A percentile compares a stretch with the other conserved stretches of the same genome.
These are phyloP conservation scores for Zaprionus lineosus DNA, from an alignment of 2,888 invertebrate species.

Conservation along the genomic window DNA sequence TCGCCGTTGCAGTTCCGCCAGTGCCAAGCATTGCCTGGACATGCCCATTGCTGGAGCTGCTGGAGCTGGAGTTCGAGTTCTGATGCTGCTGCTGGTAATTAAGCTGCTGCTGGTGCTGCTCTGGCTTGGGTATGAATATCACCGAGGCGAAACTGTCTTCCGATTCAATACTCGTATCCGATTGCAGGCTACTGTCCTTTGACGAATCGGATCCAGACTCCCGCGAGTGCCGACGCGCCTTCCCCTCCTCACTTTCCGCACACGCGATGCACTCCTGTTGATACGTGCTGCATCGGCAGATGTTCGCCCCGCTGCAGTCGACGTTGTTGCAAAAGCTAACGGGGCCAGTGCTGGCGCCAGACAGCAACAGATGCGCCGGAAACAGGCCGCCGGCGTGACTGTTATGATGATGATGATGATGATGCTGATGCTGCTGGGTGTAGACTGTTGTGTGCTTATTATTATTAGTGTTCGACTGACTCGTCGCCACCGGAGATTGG, in stretches of 20 bases:
- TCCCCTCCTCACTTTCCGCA: conserved; percentile 79
- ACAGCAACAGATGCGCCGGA: conserved; percentile 54
- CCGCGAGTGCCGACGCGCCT: conserved; percentile 89
- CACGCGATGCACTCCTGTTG: conserved; percentile 67
- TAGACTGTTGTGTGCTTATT: conserved; percentile 49
- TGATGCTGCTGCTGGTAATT: conserved; percentile 80
- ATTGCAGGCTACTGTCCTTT: conserved; percentile 94
- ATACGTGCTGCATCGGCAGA: conserved; percentile 77
- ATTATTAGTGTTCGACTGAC: conserved; percentile 26
- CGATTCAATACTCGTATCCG: conserved; percentile 96
- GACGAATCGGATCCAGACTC: conserved; percentile 95
- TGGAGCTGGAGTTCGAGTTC: conserved; percentile 80
- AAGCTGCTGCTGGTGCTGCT: conserved; percentile 83
- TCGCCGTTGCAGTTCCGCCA: conserved; percentile 39
- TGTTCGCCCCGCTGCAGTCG: conserved; percentile 78
- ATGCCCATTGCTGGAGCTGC: conserved; percentile 79
- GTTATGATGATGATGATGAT: conserved; percentile 59
- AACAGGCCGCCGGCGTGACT: conserved; percentile 23
- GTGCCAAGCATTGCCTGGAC: conserved; percentile 35
- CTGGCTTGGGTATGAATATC: conserved; percentile 93
- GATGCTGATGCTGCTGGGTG: conserved; percentile 67
- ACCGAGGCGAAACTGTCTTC: conserved; percentile 97
- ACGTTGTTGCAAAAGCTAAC: conserved; percentile 76
- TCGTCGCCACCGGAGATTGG: not conserved
- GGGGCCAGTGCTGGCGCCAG: conserved; percentile 58